Evolutionary conservation across 2,113 vertebrate species (phyloP), one percentile per base, ranked within the genome.

Genomic region (Osmerus mordax): DNA sequence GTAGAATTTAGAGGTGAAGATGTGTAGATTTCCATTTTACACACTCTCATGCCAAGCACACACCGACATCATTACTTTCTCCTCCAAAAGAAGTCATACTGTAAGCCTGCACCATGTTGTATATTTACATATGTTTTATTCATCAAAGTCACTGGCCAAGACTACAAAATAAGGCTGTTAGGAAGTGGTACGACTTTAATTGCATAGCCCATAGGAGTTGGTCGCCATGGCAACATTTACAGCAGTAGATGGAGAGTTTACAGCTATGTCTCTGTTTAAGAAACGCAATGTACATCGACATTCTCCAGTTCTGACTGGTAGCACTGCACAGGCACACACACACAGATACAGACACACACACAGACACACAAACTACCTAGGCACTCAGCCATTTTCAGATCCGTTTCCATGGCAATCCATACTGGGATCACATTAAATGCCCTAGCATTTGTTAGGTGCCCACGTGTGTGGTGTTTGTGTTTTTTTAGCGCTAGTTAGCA

Each of bases 401-500:
- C 77, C 13, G 89, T 90, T 90, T 89, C 88, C 87, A 90, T 90
- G 88, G 89, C 78, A 86, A 90, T 89, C 75, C 74, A 84, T 80
- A 81, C 89, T 83, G 81, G 84, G 83, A 84, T 87, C 87, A 76
- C 78, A 78, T 84, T 79, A 77, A 74, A 77, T 73, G 87, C 81
- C 86, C 83, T 41, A 81, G 83, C 87, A 81, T 89, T 90, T 88
- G 86, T 85, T 89, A 54, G 66, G 82, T 78, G 84, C 83, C 85
- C 81, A 83, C 83, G 84, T 86, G 81, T 84, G 83, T 76, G 79
- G 65, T 86, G 84, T 89, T 79, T 85, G 83, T 86, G 77, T 84
- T 83, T 85, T 11, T 85, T 84, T 75, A 86, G 83, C 78, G 56
- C 78, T 78, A 81, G 88, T 85, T 87, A 82, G 75, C 80, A 72